Evolutionary conservation across 2,888 invertebrate species (phyloP), one percentile per base, ranked within the genome.

Genomic region (Timema podura): DNA sequence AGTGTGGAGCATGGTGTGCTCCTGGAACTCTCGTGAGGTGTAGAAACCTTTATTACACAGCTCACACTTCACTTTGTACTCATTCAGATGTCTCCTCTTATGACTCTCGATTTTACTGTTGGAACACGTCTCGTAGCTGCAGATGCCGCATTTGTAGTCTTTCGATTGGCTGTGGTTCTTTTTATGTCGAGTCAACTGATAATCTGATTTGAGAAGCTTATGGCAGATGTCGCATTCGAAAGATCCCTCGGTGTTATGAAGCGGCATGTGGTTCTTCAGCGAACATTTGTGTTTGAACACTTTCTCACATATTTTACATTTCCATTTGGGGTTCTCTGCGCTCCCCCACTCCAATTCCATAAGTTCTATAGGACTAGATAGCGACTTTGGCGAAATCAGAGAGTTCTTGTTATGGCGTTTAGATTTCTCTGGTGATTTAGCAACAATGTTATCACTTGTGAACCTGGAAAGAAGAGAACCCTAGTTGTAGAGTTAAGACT

Each of bases 1-100:
- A 1, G 72, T 64, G 47, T 73, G 73, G n/a, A n/a, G n/a, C n/a
- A n/a, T n/a, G n/a, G n/a, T n/a, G n/a, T n/a, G n/a, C n/a, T n/a
- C n/a, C n/a, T n/a, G n/a, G n/a, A n/a, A n/a, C n/a, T n/a, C n/a
- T n/a, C n/a, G n/a, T n/a, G n/a, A 74, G 7, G 82, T 81, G 54
- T 83, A 81, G n/a, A 83, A 85, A 0, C 78, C 78, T 0, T 80
- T 77, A 16, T 82, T 82, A 16, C 85, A 85, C 13, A 71, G 65
- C 16, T 76, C 73, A 71, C 80, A 80, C 1, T 72, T 75, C 74
- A 75, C 78, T 0, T 74, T 67, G 68, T 77, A 79, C 64, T 79
- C 79, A 48, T 76, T 77, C 3, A 73, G 71, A 73, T 79, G 79
- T 16, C 79, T 73, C 2, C 77, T 77, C 6, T 75, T 76, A 67